Percentiles rank a stretch among this genome's conserved stretches.
Conservation (phyloP, 2,113 vertebrate genomes). For the Myodes glareolus region DNA sequence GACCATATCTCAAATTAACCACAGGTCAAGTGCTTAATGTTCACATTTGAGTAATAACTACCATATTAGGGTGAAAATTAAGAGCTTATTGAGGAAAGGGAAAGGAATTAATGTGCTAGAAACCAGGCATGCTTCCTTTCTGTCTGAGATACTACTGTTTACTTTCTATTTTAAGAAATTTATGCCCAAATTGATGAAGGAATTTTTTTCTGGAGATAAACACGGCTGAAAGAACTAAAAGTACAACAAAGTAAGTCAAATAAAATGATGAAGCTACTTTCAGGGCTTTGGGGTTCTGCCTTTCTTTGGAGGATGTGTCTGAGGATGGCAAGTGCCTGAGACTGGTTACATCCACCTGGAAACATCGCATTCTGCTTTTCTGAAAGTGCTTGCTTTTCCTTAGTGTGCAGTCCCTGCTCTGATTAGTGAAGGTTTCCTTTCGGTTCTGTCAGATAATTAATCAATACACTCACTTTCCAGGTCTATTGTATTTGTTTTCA, state of each 20-base stretch:
- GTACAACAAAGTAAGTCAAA: background rate
- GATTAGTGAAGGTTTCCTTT: background rate
- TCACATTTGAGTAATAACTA: background rate
- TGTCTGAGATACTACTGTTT: background rate
- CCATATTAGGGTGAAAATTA: background rate
- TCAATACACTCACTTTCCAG: background rate
- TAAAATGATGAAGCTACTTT: background rate
- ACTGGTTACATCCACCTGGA: background rate
- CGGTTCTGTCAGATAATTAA: background rate
- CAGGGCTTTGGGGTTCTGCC: background rate
- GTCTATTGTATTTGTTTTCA: background rate
- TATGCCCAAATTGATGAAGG: background rate
- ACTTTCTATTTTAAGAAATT: conserved; percentile 21
- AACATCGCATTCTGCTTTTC: background rate
- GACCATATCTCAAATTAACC: background rate
- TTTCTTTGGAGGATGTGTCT: background rate
- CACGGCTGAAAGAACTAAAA: background rate
- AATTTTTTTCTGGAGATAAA: background rate
- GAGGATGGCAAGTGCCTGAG: background rate
- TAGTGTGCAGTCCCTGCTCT: background rate
- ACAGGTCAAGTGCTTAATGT: background rate
- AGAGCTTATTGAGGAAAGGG: background rate
- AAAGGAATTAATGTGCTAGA: background rate
- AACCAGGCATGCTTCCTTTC: background rate
- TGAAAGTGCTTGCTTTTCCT: background rate